Evolutionary conservation across 1,140 invertebrate genomes (phyloP).

Genomic region (Venturia canescens): DNA sequence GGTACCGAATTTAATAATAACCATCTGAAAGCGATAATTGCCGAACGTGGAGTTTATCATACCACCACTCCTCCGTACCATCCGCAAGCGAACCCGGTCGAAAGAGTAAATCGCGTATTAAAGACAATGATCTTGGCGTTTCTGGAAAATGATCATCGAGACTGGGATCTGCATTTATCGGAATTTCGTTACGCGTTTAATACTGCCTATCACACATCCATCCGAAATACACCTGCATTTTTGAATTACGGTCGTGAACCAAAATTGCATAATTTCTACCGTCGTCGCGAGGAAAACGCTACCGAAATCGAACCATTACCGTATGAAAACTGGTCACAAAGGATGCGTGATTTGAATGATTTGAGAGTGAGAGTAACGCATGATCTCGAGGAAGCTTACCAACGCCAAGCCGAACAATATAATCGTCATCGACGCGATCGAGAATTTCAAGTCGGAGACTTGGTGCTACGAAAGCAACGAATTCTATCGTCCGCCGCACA

Average conservation of each 20-base stretch:
- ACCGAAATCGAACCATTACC: too few species aligned
- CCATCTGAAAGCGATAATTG: too few species aligned
- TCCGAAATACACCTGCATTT: too few species aligned
- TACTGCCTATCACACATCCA: neutral
- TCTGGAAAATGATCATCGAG: conserved; percentile 66
- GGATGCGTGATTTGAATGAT: neutral
- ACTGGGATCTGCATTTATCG: conserved; percentile 50
- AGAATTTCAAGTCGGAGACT: conserved; percentile 34
- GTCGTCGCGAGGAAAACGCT: too few species aligned
- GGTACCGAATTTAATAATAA: too few species aligned
- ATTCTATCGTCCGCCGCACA: conserved; percentile 28
- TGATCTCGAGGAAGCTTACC: neutral
- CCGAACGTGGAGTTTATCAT: too few species aligned
- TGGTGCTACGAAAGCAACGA: conserved; percentile 36
- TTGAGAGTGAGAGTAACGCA: too few species aligned
- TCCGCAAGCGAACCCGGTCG: conserved; percentile 67
- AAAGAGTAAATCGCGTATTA: conserved; percentile 49
- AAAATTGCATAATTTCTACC: too few species aligned
- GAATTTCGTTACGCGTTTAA: too few species aligned
- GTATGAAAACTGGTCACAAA: neutral
- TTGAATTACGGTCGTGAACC: too few species aligned
- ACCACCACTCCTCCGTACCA: conserved; percentile 63
- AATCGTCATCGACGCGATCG: conserved; percentile 37
- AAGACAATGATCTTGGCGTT: conserved; percentile 60
- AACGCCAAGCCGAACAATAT: conserved; percentile 34